Base-by-base conservation (phyloP, 2,113 vertebrate genomes). In the Micronisus gabar region DNA sequence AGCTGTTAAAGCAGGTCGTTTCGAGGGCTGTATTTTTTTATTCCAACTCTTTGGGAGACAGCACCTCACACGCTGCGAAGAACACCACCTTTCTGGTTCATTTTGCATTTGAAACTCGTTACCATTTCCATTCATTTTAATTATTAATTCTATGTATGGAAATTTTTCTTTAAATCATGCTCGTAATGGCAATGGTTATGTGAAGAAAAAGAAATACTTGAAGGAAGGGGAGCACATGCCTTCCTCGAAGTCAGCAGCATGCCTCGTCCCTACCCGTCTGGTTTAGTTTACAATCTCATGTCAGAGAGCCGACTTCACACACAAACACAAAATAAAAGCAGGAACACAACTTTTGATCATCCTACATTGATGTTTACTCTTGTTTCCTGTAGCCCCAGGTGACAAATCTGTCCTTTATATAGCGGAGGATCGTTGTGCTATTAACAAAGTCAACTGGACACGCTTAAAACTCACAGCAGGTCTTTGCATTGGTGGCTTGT, bases 351-450 rank as follows among this genome's bases (percentile, higher is more conserved):
- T 96, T 91, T 91, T 84, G 84, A 85, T 93, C 55, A 32, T 63
- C 72, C 94, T 90, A 90, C 27, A 90, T 56, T 53, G 92, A 94
- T 68, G 89, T 97, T 97, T 97, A 96, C 95, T 96, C 83, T 96
- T 41, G 48, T 88, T 98, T 94, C 90, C 89, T 95, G 81, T 93
- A 93, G 94, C 91, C 96, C 62, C 93, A 95, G 97, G 70, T 92
- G 93, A 95, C 88, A 97, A 92, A 85, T 95, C 94, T 82, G 94
- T 86, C 75, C 95, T 96, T 94, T 75, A 32, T 62, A 85, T 20
- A 89, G 78, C 3, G 0, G 53, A 96, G 90, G 68, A 86, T 26
- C 22, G 3, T 65, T 90, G 78, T 38, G 73, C 75, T 90, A 81
- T 78, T 82, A 93, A 92, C 58, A 73, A 87, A 80, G 47, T 36